These are phyloP conservation scores for Chloebia gouldiae DNA, from an alignment of 2,113 vertebrate genomes.

Conservation along the genomic window DNA sequence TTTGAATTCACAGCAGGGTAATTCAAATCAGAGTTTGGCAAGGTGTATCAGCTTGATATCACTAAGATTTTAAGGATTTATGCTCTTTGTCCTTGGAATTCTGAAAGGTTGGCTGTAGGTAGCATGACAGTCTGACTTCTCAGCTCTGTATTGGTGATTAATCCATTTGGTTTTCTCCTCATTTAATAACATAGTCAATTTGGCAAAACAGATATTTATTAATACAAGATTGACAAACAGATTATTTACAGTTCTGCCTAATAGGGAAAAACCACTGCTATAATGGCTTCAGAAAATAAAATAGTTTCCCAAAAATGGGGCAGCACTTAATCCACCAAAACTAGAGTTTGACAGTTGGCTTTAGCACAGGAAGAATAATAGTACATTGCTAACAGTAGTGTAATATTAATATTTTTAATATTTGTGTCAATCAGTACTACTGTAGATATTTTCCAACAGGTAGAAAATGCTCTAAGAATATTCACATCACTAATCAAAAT, in stretches of 20 bases:
- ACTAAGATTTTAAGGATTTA: not conserved
- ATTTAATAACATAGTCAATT: not conserved
- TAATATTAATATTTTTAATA: not conserved
- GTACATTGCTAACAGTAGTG: not conserved
- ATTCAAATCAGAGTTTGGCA: not conserved
- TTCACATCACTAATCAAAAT: not conserved
- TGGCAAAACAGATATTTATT: not conserved
- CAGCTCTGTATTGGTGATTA: not conserved
- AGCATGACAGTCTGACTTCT: not conserved
- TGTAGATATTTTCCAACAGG: not conserved
- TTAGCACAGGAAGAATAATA: not conserved
- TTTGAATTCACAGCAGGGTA: not conserved
- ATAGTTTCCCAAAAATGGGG: not conserved
- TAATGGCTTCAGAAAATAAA: not conserved
- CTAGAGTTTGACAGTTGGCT: not conserved
- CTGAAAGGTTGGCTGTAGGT: not conserved
- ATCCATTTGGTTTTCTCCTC: not conserved
- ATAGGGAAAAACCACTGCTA: not conserved
- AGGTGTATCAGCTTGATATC: not conserved
- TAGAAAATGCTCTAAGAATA: not conserved
- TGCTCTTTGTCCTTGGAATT: conserved; percentile 8
- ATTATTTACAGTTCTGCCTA: not conserved
- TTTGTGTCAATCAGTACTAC: not conserved
- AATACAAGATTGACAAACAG: not conserved
- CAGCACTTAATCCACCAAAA: not conserved